These are phyloP conservation scores for Metalampra italica DNA, from an alignment of 2,888 invertebrate genomes.

Conservation along the genomic window DNA sequence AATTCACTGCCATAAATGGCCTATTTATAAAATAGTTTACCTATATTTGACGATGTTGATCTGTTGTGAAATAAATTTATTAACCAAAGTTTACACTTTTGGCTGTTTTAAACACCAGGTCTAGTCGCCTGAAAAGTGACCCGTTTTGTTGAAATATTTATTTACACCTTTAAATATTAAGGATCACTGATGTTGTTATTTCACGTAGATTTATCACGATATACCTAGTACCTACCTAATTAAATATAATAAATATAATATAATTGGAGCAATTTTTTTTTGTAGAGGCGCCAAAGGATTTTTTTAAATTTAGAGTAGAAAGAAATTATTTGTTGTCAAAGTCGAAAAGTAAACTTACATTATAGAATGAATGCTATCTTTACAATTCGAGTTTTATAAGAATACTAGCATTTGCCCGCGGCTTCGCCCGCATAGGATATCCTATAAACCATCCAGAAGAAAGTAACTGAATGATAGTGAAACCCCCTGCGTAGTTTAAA, in stretches of 20 bases:
- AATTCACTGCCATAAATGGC: conserved; percentile 62
- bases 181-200: conserved; percentile 38
- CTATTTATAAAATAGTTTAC: conserved; percentile 43
- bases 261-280: background rate
- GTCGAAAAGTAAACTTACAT: no score
- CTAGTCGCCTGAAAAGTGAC: conserved; percentile 63
- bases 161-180: conserved; percentile 39
- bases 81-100: conserved; percentile 66
- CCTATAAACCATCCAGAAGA: no score
- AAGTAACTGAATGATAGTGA: no score
- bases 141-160: conserved; percentile 45
- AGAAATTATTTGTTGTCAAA: no score
- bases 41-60: conserved; percentile 32
- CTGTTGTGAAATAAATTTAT: conserved; percentile 47
- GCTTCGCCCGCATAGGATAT: no score
- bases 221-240: background rate
- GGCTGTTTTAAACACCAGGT: conserved; percentile 57
- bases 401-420: no score
- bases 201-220: conserved; percentile 37
- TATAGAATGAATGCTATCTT: no score
- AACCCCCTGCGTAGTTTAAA: no score
- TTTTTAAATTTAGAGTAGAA: no score
- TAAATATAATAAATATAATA: no score
- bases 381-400: no score
- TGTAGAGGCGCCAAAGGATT: background rate